These are phyloP conservation scores for Apodemus agrarius DNA, from an alignment of 2,797 vertebrate species.

Conservation along the genomic window DNA sequence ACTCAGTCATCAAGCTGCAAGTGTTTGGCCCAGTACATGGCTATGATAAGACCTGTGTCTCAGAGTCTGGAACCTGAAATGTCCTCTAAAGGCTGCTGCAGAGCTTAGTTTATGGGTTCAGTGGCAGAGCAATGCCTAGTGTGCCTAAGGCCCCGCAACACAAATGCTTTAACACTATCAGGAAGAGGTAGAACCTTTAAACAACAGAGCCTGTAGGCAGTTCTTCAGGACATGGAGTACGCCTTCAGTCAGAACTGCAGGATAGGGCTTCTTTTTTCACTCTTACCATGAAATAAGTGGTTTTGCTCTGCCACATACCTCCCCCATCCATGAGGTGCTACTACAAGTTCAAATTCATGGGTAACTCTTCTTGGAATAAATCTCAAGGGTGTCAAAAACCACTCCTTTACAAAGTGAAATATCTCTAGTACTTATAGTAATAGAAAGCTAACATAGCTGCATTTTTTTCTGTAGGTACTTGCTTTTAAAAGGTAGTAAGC, in stretches of 20 bases:
- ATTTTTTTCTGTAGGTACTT: neutral
- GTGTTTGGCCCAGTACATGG: neutral
- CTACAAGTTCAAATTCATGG: neutral
- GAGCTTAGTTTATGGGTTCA: neutral
- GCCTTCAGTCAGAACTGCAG: too few relatives aligned
- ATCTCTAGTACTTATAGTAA: neutral
- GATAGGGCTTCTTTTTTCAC: neutral
- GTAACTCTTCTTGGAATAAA: neutral
- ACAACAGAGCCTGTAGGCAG: neutral
- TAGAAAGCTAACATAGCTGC: neutral
- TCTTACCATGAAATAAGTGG: neutral
- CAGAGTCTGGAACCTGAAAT: neutral
- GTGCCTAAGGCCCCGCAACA: neutral
- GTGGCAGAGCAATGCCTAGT: neutral
- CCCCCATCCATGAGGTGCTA: neutral
- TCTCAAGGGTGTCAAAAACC: neutral
- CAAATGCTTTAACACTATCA: neutral
- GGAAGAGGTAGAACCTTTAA: neutral
- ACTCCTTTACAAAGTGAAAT: neutral
- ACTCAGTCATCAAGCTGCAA: neutral
- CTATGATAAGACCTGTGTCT: neutral
- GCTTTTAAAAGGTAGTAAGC: neutral
- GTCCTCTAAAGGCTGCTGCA: neutral
- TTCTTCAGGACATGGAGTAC: neutral
- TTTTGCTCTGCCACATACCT: neutral